Evolutionary conservation across 35 echinoderm and acorn worm genomes (phyloP).

Genomic region (Lytechinus variegatus): DNA sequence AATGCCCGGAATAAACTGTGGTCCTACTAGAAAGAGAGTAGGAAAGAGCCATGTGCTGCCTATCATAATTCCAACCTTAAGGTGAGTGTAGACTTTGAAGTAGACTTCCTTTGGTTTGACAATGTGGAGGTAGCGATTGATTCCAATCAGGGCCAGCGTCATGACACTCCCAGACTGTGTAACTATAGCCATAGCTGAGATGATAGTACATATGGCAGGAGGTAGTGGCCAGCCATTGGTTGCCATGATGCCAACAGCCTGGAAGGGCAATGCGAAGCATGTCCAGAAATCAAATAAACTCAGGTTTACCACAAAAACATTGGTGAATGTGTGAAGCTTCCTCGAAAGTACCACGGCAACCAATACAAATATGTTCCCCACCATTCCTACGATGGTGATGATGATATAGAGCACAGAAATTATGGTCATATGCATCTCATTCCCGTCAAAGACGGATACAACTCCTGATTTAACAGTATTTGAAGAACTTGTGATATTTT

Average conservation of each 20-base stretch:
- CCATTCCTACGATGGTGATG: slow-evolving; percentile 49
- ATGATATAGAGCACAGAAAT: slow-evolving; percentile 33
- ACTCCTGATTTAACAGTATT: neutral
- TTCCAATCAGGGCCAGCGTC: slow-evolving; percentile 60
- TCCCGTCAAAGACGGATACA: slow-evolving; percentile 13
- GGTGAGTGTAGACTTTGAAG: slow-evolving; percentile 52
- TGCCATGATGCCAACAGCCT: slow-evolving; percentile 51
- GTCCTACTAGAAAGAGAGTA: neutral
- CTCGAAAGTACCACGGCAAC: slow-evolving; percentile 48
- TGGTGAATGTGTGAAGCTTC: slow-evolving; percentile 68
- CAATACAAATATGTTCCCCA: slow-evolving; percentile 67
- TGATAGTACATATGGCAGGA: slow-evolving; percentile 54
- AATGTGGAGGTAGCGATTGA: slow-evolving; percentile 64
- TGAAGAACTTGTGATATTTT: neutral
- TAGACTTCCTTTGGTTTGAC: slow-evolving; percentile 49
- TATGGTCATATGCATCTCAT: slow-evolving; percentile 6
- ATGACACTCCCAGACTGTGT: slow-evolving; percentile 60
- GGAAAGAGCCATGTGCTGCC: slow-evolving; percentile 66
- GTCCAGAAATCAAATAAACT: slow-evolving; percentile 66
- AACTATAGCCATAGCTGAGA: slow-evolving; percentile 50
- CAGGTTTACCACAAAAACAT: slow-evolving; percentile 63
- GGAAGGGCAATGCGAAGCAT: slow-evolving; percentile 64
- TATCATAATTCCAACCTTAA: slow-evolving; percentile 57
- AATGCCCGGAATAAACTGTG: slow-evolving; percentile 36
- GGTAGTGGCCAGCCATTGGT: slow-evolving; percentile 65